A percentile compares a stretch with the other conserved stretches of the same genome.
Evolutionary conservation across 1,140 invertebrate genomes (phyloP).

Genomic region (Plodia interpunctella): DNA sequence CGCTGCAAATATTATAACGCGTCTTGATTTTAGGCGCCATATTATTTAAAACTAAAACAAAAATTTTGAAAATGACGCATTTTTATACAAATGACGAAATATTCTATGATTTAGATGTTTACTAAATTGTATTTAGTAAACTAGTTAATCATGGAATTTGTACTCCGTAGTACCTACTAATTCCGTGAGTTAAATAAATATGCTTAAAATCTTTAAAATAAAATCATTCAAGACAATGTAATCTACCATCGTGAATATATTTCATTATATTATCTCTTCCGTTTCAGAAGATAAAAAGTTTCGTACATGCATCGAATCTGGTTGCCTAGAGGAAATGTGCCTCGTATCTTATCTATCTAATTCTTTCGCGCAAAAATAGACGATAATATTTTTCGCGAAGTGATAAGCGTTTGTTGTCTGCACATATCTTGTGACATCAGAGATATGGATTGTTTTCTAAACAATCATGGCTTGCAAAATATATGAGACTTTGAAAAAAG

Average conservation of each 20-base stretch:
- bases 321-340: constrained; percentile 57
- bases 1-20: too few species aligned
- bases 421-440: constrained; percentile 2
- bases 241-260: constrained; percentile 21
- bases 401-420: constrained; percentile 18
- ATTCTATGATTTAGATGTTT: too few species aligned
- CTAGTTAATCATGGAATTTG: not conserved
- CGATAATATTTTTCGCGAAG: constrained; percentile 39
- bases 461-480: not conserved
- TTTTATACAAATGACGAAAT: too few species aligned
- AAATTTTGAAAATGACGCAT: too few species aligned
- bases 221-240: constrained; percentile 25
- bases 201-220: constrained; percentile 14
- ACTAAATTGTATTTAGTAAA: too few species aligned
- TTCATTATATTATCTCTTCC: constrained; percentile 44
- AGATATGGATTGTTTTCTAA: constrained; percentile 4
- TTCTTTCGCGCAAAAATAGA: constrained; percentile 31
- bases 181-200: too few species aligned
- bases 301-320: not conserved
- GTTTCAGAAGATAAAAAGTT: constrained; percentile 29
- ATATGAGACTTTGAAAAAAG: not conserved
- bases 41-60: too few species aligned
- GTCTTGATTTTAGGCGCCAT: too few species aligned
- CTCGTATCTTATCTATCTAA: constrained; percentile 36
- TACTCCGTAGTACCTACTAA: too few species aligned